These are phyloP conservation scores for Thalassaphorura encarpata DNA, from an alignment of 1,140 invertebrate genomes.

Conservation along the genomic window DNA sequence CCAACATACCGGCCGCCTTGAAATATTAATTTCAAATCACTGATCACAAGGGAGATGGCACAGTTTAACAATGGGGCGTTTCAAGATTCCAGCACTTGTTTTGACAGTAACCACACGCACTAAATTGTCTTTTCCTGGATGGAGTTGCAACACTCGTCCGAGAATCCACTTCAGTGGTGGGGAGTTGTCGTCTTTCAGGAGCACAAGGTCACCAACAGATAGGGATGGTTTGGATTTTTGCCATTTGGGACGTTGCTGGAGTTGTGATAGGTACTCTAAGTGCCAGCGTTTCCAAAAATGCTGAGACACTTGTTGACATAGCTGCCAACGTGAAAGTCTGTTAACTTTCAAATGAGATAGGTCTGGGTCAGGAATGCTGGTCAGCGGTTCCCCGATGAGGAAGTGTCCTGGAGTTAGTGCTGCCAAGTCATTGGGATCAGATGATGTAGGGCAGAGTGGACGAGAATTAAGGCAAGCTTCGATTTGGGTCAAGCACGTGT, in stretches of 20 bases:
- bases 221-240: slow-evolving; percentile 3
- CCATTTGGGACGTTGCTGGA: slow-evolving; percentile 30
- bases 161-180: slow-evolving; percentile 34
- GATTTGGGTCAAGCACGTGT: slow-evolving; percentile 32
- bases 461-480: slow-evolving; percentile 34
- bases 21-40: no score
- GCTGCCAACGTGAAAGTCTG: background rate
- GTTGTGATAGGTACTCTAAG: slow-evolving; percentile 33
- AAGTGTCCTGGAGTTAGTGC: slow-evolving; percentile 31
- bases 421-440: slow-evolving; percentile 33
- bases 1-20: no score
- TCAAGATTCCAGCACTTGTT: slow-evolving; percentile 24
- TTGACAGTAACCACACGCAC: slow-evolving; percentile 32
- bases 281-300: slow-evolving; percentile 23
- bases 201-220: slow-evolving; percentile 13
- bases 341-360: background rate
- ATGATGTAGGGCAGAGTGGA: slow-evolving; percentile 25
- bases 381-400: slow-evolving; percentile 10
- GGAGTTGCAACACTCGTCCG: slow-evolving; percentile 33
- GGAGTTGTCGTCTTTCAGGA: slow-evolving; percentile 32
- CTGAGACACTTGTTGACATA: background rate
- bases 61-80: slow-evolving; percentile 1
- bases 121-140: slow-evolving; percentile 31
- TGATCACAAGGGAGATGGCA: no score
- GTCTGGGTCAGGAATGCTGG: background rate